A percentile compares a stretch with the other conserved stretches of the same genome.
Conservation (phyloP, 2,888 invertebrate species). For the Campopleginae sp. region DNA sequence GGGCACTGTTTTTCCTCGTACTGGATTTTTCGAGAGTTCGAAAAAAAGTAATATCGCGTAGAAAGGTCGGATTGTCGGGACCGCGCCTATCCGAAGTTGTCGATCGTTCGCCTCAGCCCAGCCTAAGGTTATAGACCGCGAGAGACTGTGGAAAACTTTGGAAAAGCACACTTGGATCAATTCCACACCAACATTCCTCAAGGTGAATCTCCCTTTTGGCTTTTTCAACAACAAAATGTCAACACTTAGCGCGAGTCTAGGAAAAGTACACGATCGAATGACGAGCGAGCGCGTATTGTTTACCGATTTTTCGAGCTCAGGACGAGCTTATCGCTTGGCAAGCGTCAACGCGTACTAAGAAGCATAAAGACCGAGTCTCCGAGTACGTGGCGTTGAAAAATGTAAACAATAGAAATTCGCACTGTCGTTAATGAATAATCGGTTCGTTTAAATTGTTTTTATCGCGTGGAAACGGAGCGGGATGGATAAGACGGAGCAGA, state of each 20-base stretch:
- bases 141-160: neutral
- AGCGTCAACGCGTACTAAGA: neutral
- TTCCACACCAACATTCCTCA: conserved; percentile 1
- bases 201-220: neutral
- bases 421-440: neutral
- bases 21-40: neutral
- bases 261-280: neutral
- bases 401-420: neutral
- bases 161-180: conserved; percentile 5
- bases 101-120: conserved; percentile 19
- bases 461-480: conserved; percentile 2
- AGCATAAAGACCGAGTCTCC: neutral
- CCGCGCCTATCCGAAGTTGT: conserved; percentile 27
- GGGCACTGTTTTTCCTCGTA: neutral
- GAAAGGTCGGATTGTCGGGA: conserved; percentile 1
- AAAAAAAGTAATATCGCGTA: neutral
- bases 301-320: neutral
- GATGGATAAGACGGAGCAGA: neutral
- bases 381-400: neutral
- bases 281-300: neutral
- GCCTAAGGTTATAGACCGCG: neutral
- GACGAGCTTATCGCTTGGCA: neutral
- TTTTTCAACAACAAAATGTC: neutral
- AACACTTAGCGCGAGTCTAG: neutral
- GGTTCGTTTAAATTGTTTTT: neutral